Conservation (phyloP, 1,140 invertebrate genomes). For the Phymastichus coffea region DNA sequence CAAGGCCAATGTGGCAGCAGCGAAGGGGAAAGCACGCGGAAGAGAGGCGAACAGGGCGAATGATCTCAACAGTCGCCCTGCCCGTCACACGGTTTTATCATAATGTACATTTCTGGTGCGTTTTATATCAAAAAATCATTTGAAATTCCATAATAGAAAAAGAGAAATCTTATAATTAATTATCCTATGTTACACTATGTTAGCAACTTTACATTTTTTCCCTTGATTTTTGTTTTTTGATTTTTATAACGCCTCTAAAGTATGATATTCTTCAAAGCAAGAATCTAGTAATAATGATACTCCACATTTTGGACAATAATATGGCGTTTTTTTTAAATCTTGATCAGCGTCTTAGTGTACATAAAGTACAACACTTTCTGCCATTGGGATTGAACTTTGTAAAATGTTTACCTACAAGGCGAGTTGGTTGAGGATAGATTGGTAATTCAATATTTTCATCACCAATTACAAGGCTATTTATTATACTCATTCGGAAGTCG, state of each 20-base stretch:
- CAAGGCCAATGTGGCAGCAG: too few species aligned
- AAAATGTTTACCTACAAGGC: constrained; percentile 9
- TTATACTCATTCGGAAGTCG: constrained; percentile 11
- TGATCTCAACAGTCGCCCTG: too few species aligned
- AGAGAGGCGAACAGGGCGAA: too few species aligned
- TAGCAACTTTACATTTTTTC: too few species aligned
- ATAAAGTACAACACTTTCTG: background rate
- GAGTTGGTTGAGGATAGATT: background rate
- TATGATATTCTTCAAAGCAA: constrained; percentile 19
- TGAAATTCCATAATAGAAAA: too few species aligned
- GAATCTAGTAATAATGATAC: background rate
- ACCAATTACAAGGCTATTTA: background rate
- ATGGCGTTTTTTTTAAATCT: background rate
- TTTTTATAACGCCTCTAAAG: background rate
- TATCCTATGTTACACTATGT: too few species aligned
- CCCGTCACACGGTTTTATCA: too few species aligned
- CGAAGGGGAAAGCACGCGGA: too few species aligned
- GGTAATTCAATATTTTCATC: too few species aligned
- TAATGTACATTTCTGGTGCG: too few species aligned
- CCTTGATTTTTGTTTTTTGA: background rate
- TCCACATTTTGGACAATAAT: background rate
- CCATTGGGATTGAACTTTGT: background rate
- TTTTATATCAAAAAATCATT: too few species aligned
- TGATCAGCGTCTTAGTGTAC: background rate
- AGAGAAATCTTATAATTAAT: too few species aligned